A percentile compares a stretch with the other conserved stretches of the same genome.
Conservation (phyloP, 1,140 invertebrate species). For the Drosophila prosaltans region DNA sequence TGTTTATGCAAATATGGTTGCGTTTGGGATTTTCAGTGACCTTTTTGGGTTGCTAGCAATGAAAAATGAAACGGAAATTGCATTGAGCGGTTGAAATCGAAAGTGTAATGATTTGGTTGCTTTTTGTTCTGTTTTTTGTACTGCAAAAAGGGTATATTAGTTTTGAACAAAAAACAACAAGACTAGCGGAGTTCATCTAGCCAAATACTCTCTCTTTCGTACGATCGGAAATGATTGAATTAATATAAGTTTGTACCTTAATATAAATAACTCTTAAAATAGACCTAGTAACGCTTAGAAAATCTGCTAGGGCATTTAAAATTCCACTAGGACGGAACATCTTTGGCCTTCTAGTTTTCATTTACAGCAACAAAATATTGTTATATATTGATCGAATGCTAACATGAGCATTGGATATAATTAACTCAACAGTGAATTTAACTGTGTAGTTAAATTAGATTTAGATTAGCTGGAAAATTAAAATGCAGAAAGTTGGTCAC, state of each 20-base stretch:
- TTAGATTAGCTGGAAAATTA: conserved; percentile 27
- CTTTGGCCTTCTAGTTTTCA: neutral
- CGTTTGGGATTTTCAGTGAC: conserved; percentile 25
- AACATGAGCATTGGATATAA: neutral
- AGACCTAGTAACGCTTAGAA: too few relatives aligned
- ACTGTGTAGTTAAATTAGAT: neutral
- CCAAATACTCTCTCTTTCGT: too few relatives aligned
- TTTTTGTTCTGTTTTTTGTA: neutral
- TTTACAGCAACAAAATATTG: neutral
- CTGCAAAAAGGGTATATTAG: too few relatives aligned
- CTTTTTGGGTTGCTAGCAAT: conserved; percentile 28
- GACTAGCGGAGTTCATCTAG: too few relatives aligned
- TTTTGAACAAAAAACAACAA: too few relatives aligned
- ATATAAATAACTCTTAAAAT: too few relatives aligned
- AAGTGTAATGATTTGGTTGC: conserved; percentile 2
- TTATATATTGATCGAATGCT: conserved; percentile 12
- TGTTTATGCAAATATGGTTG: conserved; percentile 35
- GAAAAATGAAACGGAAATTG: conserved; percentile 14
- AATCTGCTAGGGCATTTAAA: too few relatives aligned
- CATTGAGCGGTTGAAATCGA: conserved; percentile 15
- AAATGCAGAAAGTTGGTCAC: conserved; percentile 41
- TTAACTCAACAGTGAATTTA: neutral
- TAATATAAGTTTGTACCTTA: too few relatives aligned
- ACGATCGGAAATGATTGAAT: too few relatives aligned
- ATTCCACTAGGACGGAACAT: too few relatives aligned